Evolutionary conservation across 2,797 vertebrate species (phyloP), one percentile per base, ranked within the genome.

Genomic region (Tangara arthus): DNA sequence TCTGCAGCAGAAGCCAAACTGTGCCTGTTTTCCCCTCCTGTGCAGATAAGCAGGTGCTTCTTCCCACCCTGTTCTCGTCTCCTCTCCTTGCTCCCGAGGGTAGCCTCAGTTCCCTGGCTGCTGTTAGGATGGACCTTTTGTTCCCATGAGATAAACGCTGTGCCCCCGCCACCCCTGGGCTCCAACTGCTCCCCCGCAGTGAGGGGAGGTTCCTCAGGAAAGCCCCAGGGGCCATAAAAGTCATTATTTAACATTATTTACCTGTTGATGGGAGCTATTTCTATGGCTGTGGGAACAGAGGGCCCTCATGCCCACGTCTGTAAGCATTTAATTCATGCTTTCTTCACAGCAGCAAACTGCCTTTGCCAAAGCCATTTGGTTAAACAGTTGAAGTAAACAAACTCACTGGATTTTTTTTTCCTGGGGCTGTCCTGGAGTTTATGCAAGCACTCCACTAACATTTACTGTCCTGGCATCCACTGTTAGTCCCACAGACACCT

Each of bases 371-470:
- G 57, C 76, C 76, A 6, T 75, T 83, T 76, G 10, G 32, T 89
- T 72, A 46, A 94, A 88, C 61, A 83, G 57, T 5, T 65, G 46
- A 53, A 81, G 69, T 69, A 91, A 85, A 80, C 59, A 87, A 87
- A 73, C n/a, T 35, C 19, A 35, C 27, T 12, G 32, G 28, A 32
- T 6, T 42, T 68, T 12, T 46, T 24, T 57, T 34, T 26, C 2
- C 49, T 35, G 28, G 8, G 50, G 24, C 47, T 87, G 22, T 47
- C 56, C 70, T 76, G 64, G 22, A 47, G 64, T 20, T 73, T 59
- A 37, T 60, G 66, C 60, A 84, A 42, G 12, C 5, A 5, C 64
- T 61, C 30, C 57, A 17, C 34, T 52, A 46, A 32, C 26, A 18
- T 71, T 93, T 81, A 12, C 47, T 78, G 80, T 59, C 52, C 60